Evolutionary conservation across 2,113 vertebrate genomes (phyloP), one percentile per base, ranked within the genome.

Genomic region (Dryoscopus gambensis): DNA sequence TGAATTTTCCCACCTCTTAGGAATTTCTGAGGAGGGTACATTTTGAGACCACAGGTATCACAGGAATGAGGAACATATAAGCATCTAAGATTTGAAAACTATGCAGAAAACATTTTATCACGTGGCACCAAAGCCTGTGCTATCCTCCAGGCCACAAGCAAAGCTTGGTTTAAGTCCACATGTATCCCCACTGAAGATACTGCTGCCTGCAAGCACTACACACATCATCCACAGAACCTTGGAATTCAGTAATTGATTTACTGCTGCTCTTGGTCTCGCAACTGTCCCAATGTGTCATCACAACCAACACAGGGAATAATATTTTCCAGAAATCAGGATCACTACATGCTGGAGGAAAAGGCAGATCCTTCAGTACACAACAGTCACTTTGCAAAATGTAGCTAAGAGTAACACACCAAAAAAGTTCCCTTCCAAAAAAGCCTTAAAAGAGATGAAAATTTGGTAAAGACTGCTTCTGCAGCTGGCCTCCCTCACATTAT

Each of bases 81-180:
- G 22, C 19, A n/a, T 15, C 37, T 33, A 47, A 46, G 24, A 64
- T 22, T 17, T 76, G 46, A 71, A 81, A 60, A 28, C 56, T 46
- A 6, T 6, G 59, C 5, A 16, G 31, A 64, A 84, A 68, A 49
- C 4, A 6, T 68, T 88, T 40, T 17, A 37, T 57, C 27, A 12
- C 0, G 0, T 30, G 40, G 53, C 39, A 31, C 22, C 33, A 75
- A 35, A 68, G 28, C 33, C 63, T 64, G 37, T 53, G 44, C 22
- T 62, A 5, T 31, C 33, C 75, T 68, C n/a, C 24, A 57, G 12
- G 7, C 68, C 25, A 5, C 4, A 59, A 57, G 24, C 5, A 63
- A 40, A 24, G 10, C 31, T 44, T 9, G 2, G 28, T 49, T 49
- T 16, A 39, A 73, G 9, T 8, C 33, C 22, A 21, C 1, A 1